Evolutionary conservation across 2,888 invertebrate species (phyloP).

Genomic region (Tetropium fuscum): DNA sequence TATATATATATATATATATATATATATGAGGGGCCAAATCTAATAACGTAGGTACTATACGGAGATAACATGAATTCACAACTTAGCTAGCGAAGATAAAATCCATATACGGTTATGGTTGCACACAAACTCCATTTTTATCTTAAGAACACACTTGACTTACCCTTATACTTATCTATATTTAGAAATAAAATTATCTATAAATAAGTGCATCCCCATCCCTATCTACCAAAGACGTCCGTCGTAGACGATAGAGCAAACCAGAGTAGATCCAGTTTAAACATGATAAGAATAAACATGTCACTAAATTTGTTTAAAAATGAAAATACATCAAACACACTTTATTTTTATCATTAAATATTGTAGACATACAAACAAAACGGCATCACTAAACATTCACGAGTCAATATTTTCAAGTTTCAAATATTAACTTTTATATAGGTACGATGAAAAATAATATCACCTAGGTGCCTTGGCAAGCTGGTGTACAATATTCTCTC

Average conservation of each 20-base stretch:
- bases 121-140: conserved; percentile 11
- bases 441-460: conserved; percentile 2
- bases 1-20: too few species aligned
- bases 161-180: conserved; percentile 25
- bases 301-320: conserved; percentile 22
- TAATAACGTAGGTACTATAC: too few species aligned
- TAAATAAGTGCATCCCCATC: conserved; percentile 28
- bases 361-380: conserved; percentile 1
- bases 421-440: conserved; percentile 19
- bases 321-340: conserved; percentile 9
- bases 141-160: conserved; percentile 28
- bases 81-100: neutral
- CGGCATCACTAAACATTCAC: conserved; percentile 7
- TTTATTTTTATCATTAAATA: conserved; percentile 15
- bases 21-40: too few species aligned
- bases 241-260: conserved; percentile 18
- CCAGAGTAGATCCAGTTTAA: conserved; percentile 19
- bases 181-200: conserved; percentile 27
- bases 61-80: too few species aligned
- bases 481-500: neutral
- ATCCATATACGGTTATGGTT: neutral
- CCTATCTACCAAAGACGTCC: conserved; percentile 14
- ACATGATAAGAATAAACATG: conserved; percentile 24
- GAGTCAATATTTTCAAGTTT: conserved; percentile 15
- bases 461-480: neutral